Conservation (phyloP, 1,140 invertebrate species). For the Pseudoatta argentina region DNA sequence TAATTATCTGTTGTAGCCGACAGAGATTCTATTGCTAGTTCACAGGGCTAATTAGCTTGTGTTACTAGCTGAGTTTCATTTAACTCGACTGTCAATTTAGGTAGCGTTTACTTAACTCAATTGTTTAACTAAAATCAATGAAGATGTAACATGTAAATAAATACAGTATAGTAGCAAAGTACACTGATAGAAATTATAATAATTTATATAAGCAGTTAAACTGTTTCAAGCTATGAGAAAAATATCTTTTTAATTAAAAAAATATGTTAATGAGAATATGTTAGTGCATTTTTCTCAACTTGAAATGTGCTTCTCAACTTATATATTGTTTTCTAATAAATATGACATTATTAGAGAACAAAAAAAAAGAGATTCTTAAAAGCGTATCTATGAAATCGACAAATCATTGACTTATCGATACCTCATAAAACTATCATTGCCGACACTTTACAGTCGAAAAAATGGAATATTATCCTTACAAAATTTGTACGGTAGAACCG, state of each 20-base stretch:
- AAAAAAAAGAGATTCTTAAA: too few species aligned
- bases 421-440: background rate
- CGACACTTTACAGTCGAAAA: slow-evolving; percentile 9
- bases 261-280: background rate
- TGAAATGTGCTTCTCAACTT: background rate
- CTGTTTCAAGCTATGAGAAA: background rate
- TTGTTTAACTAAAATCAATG: slow-evolving; percentile 47
- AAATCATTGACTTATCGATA: slow-evolving; percentile 24
- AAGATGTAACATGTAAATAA: slow-evolving; percentile 25
- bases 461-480: slow-evolving; percentile 42
- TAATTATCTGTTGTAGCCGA: slow-evolving; percentile 50
- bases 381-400: background rate
- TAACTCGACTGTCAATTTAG: slow-evolving; percentile 48
- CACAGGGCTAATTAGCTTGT: slow-evolving; percentile 53
- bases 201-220: slow-evolving; percentile 3
- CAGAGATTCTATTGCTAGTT: slow-evolving; percentile 52
- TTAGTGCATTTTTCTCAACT: background rate
- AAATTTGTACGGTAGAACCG: slow-evolving; percentile 38
- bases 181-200: background rate
- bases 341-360: background rate
- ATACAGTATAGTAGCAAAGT: slow-evolving; percentile 17
- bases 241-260: slow-evolving; percentile 13
- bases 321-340: slow-evolving; percentile 4
- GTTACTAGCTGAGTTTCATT: slow-evolving; percentile 49
- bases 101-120: slow-evolving; percentile 45